Evolutionary conservation across 1,140 invertebrate species (phyloP).

Genomic region (Hermatobates lingyangjiaoensis): DNA sequence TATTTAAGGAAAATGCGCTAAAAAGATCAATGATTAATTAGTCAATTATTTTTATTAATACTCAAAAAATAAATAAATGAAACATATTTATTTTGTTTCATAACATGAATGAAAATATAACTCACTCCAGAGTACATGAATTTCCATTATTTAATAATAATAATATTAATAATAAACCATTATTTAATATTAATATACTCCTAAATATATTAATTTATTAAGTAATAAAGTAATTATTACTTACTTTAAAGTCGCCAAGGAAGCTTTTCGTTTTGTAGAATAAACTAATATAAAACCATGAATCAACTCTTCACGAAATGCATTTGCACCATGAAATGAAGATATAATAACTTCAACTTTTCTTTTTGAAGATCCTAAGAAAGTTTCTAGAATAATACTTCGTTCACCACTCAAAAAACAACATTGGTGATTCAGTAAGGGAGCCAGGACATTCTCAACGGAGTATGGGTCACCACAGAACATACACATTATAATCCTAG

Average conservation of each 20-base stretch:
- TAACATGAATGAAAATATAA: too few relatives aligned
- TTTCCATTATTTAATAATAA: constrained; percentile 6
- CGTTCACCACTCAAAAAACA: constrained; percentile 71
- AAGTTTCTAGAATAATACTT: constrained; percentile 77
- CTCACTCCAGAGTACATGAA: constrained; percentile 12
- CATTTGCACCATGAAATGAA: constrained; percentile 85
- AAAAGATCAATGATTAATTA: too few relatives aligned
- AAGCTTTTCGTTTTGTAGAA: constrained; percentile 86
- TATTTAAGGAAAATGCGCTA: constrained; percentile 85
- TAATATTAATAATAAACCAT: constrained; percentile 1
- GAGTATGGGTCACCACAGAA: constrained; percentile 91
- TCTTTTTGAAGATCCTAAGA: constrained; percentile 70
- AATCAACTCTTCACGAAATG: constrained; percentile 77
- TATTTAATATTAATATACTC: background rate
- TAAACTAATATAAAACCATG: constrained; percentile 94
- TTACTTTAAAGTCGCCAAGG: constrained; percentile 78
- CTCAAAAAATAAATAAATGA: too few relatives aligned
- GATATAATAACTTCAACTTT: constrained; percentile 85
- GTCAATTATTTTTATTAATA: too few relatives aligned
- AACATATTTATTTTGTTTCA: too few relatives aligned
- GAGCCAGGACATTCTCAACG: constrained; percentile 72
- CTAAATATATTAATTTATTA: constrained; percentile 5
- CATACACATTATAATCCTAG: constrained; percentile 84
- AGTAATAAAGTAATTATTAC: constrained; percentile 15
- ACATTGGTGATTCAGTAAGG: constrained; percentile 69